Base-by-base conservation (phyloP, 2,113 vertebrate species). In the Gymnocephalus cernua region DNA sequence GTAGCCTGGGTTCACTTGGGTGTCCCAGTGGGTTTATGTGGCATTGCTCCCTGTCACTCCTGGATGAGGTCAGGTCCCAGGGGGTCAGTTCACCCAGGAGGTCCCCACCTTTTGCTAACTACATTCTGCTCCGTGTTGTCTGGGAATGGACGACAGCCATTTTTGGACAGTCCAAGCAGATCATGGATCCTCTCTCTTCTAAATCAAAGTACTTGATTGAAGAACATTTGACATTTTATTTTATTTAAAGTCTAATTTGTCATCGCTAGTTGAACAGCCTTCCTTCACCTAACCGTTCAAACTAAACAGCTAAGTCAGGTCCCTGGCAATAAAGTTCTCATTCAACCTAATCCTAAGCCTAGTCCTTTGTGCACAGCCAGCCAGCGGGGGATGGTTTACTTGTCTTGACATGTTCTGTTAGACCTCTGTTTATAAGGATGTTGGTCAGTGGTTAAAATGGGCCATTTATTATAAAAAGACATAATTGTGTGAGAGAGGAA, bases 391-490 rank as follows among this genome's bases (percentile, higher is more conserved):
- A 86, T 68, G 32, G 65, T 80, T 77, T 70, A 58, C 86, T 86
- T 81, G 79, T 74, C 80, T 89, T 86, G 51, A 89, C 74, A 86
- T 79, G 35, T 85, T 86, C 56, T 74, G 64, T 80, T 72, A 62
- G 68, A 85, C 23, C 47, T 71, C 61, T 45, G 85, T 88, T 90
- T 83, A 75, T 84, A 88, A 54, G 66, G 29, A 44, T 69, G 78
- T 53, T 44, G 61, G 27, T 86, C 70, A 45, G 7, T 14, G 79
- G 27, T 68, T 79, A 78, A 90, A 88, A 76, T 32, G 15, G 18
- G 18, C 16, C 53, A 71, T 79, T 85, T 81, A 64, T 72, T 41
- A 62, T 18, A 51, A 64, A 75, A 66, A 72, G 45, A 72, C 68
- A 67, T 11, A 68, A 48, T 78, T 63, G 21, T 47, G 29, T 15